Evolutionary conservation across 2,797 vertebrate species (phyloP).

Genomic region (Ptychadena robeensis): DNA sequence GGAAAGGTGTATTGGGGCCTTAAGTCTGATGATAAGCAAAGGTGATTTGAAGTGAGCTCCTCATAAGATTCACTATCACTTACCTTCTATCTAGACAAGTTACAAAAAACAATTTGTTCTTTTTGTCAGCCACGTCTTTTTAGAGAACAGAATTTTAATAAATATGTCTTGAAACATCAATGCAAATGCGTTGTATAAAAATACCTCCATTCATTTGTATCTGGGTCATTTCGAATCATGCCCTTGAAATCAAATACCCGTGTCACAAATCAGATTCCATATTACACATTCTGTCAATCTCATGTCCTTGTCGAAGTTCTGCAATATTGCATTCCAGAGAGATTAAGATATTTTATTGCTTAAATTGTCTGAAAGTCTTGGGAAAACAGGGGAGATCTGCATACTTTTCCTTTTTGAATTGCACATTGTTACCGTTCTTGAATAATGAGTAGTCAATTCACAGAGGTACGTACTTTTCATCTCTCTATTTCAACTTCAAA

Average conservation of each 20-base stretch:
- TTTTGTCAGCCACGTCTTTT: constrained; percentile 70
- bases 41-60: background rate
- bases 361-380: constrained; percentile 69
- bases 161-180: constrained; percentile 69
- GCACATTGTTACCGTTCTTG: constrained; percentile 62
- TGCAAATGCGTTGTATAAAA: constrained; percentile 67
- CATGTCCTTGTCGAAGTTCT: constrained; percentile 68
- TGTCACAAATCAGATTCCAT: constrained; percentile 71
- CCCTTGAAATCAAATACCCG: constrained; percentile 76
- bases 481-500: constrained; percentile 64
- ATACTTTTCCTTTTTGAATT: constrained; percentile 73
- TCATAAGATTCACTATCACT: background rate
- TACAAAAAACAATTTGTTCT: constrained; percentile 12
- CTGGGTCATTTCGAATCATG: constrained; percentile 69
- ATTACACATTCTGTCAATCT: constrained; percentile 72
- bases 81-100: background rate
- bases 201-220: constrained; percentile 63
- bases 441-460: constrained; percentile 70
- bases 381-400: constrained; percentile 67
- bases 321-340: constrained; percentile 68
- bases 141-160: constrained; percentile 75
- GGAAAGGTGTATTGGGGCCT: too few species aligned
- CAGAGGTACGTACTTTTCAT: constrained; percentile 64
- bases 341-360: constrained; percentile 71
- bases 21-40: too few species aligned